Evolutionary conservation across 2,888 invertebrate species (phyloP).

Genomic region (Pseudeuparius sepicola): DNA sequence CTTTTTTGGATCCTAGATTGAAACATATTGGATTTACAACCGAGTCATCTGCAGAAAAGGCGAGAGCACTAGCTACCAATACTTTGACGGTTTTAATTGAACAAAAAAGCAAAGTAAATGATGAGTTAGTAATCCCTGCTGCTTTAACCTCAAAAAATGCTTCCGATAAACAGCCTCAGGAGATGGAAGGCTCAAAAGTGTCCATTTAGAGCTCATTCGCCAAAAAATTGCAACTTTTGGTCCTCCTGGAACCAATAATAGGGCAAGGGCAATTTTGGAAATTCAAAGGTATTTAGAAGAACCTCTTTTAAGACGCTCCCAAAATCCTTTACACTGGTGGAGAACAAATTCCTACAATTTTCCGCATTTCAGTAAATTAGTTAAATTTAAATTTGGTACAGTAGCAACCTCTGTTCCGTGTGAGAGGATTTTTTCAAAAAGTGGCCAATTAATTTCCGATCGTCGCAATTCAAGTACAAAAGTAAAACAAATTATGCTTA

Average conservation of each 20-base stretch:
- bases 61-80: conserved; percentile 6
- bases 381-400: conserved; percentile 5
- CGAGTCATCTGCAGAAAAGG: conserved; percentile 7
- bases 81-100: conserved; percentile 11
- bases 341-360: conserved; percentile 6
- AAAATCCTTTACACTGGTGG: conserved; percentile 9
- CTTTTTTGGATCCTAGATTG: conserved; percentile 13
- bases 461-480: too few relatives aligned
- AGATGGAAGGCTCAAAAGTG: too few relatives aligned
- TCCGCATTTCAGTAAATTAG: conserved; percentile 4
- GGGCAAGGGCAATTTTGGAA: conserved; percentile 2
- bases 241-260: conserved; percentile 4
- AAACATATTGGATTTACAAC: conserved; percentile 11
- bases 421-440: too few relatives aligned
- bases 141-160: too few relatives aligned
- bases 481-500: too few relatives aligned
- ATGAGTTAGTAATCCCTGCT: too few relatives aligned
- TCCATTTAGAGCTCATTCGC: too few relatives aligned
- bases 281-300: conserved; percentile 9
- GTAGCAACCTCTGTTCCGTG: conserved; percentile 7
- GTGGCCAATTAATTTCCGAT: conserved; percentile 7
- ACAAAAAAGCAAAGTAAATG: too few relatives aligned
- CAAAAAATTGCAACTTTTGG: not conserved
- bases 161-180: too few relatives aligned
- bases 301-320: conserved; percentile 4